Base-by-base conservation (phyloP, 92 coral and sea anemone species). In the Phenganax stokvisi region DNA sequence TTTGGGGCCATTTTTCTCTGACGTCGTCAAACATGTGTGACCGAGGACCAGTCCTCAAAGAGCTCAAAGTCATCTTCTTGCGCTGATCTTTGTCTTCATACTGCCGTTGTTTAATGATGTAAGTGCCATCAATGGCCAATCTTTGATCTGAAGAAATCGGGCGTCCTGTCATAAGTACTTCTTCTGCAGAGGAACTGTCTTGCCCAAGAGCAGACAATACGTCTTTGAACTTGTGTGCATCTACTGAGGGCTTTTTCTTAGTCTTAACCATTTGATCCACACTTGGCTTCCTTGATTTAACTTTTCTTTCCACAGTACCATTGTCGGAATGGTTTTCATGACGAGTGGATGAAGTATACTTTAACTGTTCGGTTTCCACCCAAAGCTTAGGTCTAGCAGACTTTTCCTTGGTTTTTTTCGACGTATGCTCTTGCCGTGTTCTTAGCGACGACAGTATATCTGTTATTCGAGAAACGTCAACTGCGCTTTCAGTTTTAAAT, bases 21-120 rank as follows among this genome's bases (percentile, higher is more conserved):
- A 79, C 83, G 2, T 79, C 69, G 10, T 63, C 83, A 79, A 79
- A 79, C 83, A 67, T 61, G 74, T 79, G 83, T 52, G 54, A 65
- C 11, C 83, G 83, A 62, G 83, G 74, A 51, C 83, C 83, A 79
- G 62, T 65, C 52, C 69, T 67, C 52, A 79, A 73, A 12, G 83
- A 79, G 65, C 55, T 79, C n/a, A 58, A 9, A n/a, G 61, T 10
- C 63, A 79, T 79, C 53, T 51, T 79, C 62, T 79, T 64, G 57
- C 56, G 67, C 60, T n/a, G 47, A 17, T 64, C 83, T 30, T 53
- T 64, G 63, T 79, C 83, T 8, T 73, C 60, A 3, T 62, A 13
- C 56, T 79, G 83, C 11, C 62, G 83, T 64, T 79, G 83, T 54
- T 79, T 65, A 47, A 79, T 64, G 74, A 62, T 63, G 31, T 63